Conservation (phyloP, 35 echinoderm and acorn worm species). For the Chiridota heheva region DNA sequence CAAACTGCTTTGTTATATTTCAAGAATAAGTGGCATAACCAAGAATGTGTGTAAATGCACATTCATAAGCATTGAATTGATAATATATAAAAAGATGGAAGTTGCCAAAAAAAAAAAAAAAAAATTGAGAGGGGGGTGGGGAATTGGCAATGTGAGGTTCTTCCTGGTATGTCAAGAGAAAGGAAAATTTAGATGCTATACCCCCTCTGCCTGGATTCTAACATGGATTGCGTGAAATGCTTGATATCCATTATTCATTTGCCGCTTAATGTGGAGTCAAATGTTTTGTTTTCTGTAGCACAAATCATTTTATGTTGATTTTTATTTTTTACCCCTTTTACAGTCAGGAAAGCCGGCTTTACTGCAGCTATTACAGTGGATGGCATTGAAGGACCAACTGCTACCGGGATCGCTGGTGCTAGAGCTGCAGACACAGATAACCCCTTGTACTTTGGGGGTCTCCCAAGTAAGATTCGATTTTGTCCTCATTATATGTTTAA, state of each 20-base stretch:
- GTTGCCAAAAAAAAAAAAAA: neutral
- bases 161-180: neutral
- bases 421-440: conserved; percentile 71
- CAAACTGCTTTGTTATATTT: neutral
- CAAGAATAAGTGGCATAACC: neutral
- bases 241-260: neutral
- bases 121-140: neutral
- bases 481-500: neutral
- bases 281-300: neutral
- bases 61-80: neutral
- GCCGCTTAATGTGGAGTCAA: neutral
- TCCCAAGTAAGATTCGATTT: conserved; percentile 67
- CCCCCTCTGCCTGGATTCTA: neutral
- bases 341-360: conserved; percentile 46
- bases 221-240: neutral
- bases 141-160: neutral
- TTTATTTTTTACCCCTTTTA: neutral
- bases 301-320: neutral
- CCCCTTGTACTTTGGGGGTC: conserved; percentile 74
- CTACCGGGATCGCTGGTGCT: neutral
- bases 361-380: conserved; percentile 47
- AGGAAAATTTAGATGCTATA: neutral
- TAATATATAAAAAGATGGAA: neutral
- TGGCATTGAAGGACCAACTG: conserved; percentile 30
- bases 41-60: neutral